Evolutionary conservation across 2,797 vertebrate genomes (phyloP).

Genomic region (Hyperoplus lanceolatus): DNA sequence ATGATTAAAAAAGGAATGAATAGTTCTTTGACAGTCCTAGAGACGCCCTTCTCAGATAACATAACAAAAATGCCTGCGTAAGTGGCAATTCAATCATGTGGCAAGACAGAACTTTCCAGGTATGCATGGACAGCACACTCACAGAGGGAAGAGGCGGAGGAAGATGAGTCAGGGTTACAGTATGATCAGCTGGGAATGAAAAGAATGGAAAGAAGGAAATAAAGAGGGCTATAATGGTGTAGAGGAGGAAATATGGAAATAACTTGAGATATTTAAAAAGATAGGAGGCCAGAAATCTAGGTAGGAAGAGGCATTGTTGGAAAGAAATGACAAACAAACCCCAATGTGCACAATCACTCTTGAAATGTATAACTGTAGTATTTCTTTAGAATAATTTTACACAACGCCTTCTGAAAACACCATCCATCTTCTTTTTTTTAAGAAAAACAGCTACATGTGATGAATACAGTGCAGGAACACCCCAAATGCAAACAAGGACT

Average conservation of each 20-base stretch:
- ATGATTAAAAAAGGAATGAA: slow-evolving; percentile 14
- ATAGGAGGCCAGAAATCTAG: slow-evolving; percentile 18
- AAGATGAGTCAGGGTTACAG: slow-evolving; percentile 59
- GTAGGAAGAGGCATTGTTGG: slow-evolving; percentile 3
- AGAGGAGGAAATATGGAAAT: slow-evolving; percentile 48
- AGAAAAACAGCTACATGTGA: background rate
- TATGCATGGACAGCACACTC: slow-evolving; percentile 32
- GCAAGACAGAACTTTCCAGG: slow-evolving; percentile 48
- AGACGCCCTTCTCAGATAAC: background rate
- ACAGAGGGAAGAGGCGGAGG: slow-evolving; percentile 30
- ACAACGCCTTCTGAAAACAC: no score
- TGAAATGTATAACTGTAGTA: background rate
- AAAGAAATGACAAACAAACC: no score
- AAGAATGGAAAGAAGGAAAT: slow-evolving; percentile 50
- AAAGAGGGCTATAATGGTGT: slow-evolving; percentile 25
- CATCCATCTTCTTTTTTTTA: no score
- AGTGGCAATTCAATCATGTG: slow-evolving; percentile 23
- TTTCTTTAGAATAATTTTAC: background rate
- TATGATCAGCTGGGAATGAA: slow-evolving; percentile 41
- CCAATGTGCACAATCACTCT: background rate
- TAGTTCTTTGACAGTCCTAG: background rate
- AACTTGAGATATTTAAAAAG: slow-evolving; percentile 46
- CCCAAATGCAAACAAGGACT: background rate
- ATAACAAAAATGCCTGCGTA: slow-evolving; percentile 11
- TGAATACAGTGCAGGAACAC: background rate